Evolutionary conservation across 2,797 vertebrate genomes (phyloP).

Genomic region (Enteromius fasciolatus): DNA sequence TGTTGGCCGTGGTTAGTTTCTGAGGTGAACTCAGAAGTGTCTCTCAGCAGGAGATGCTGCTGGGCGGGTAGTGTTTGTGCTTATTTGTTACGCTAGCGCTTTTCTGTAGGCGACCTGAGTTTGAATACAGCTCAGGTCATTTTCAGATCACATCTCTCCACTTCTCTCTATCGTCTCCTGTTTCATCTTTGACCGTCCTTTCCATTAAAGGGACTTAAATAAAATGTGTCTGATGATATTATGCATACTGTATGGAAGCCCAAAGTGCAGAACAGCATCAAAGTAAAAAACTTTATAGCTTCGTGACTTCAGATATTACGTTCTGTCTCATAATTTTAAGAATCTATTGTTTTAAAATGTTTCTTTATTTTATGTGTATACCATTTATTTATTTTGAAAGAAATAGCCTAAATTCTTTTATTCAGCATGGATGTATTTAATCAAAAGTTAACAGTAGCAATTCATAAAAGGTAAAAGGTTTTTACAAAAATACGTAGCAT

Average conservation of each 20-base stretch:
- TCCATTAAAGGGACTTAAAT: constrained; percentile 13
- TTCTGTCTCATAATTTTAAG: background rate
- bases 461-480: too few species aligned
- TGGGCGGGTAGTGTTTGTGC: background rate
- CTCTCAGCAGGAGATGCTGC: background rate
- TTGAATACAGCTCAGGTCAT: constrained; percentile 22
- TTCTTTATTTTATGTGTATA: background rate
- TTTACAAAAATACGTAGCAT: background rate
- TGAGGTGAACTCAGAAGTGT: constrained; percentile 33
- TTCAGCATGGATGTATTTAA: background rate
- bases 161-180: background rate
- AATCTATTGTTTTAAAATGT: background rate
- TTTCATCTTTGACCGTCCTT: background rate
- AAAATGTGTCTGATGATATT: constrained; percentile 1
- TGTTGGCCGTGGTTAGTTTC: constrained; percentile 41
- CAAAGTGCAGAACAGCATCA: background rate
- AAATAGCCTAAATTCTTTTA: background rate
- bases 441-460: background rate
- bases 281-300: background rate
- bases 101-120: constrained; percentile 8
- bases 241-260: background rate
- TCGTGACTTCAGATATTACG: background rate
- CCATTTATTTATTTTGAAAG: background rate
- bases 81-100: constrained; percentile 13
- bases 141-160: constrained; percentile 30